Evolutionary conservation across 2,888 invertebrate genomes (phyloP).

Genomic region (Anaspis maculata): DNA sequence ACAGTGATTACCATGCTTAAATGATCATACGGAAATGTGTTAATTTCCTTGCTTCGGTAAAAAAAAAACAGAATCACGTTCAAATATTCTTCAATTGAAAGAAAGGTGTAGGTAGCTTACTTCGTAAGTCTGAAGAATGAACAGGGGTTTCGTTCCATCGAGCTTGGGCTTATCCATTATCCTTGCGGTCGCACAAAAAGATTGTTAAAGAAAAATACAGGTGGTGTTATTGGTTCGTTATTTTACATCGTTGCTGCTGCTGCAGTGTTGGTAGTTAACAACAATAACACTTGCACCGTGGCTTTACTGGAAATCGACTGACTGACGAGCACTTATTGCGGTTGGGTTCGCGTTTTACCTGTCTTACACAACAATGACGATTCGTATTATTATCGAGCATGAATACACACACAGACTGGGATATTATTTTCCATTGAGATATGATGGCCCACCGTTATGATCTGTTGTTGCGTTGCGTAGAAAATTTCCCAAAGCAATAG

Average conservation of each 20-base stretch:
- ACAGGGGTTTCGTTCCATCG: constrained; percentile 44
- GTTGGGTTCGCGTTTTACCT: constrained; percentile 14
- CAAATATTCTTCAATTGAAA: no score
- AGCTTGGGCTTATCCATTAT: constrained; percentile 11
- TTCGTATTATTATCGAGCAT: constrained; percentile 6
- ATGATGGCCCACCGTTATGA: no score
- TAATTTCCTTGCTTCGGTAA: no score
- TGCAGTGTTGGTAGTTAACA: neutral
- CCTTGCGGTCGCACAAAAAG: constrained; percentile 1
- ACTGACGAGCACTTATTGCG: constrained; percentile 5
- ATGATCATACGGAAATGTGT: no score
- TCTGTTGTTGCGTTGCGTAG: no score
- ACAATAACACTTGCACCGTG: constrained; percentile 5
- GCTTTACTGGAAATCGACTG: constrained; percentile 6
- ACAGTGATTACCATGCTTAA: no score
- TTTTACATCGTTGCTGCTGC: no score
- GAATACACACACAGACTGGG: neutral
- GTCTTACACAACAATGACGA: constrained; percentile 23
- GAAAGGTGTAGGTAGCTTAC: no score
- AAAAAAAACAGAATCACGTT: no score
- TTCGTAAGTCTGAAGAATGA: constrained; percentile 54
- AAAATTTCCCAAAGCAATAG: no score
- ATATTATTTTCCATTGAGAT: neutral
- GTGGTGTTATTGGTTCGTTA: constrained; percentile 6
- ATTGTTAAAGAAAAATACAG: constrained; percentile 3